These are phyloP conservation scores for Xestia sexstrigata DNA, from an alignment of 2,888 invertebrate species.

Conservation along the genomic window DNA sequence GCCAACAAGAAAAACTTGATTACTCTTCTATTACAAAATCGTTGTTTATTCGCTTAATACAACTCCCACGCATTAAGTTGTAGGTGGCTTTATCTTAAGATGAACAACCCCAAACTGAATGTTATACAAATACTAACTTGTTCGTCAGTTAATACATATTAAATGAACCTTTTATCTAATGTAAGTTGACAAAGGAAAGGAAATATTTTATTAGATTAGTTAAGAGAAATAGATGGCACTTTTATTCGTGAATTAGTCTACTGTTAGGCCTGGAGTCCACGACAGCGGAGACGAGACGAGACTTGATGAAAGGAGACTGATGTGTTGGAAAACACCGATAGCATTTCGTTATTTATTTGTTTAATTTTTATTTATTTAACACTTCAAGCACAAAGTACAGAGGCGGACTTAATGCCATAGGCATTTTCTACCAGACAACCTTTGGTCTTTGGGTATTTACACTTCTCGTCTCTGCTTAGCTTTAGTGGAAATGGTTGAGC, in stretches of 20 bases:
- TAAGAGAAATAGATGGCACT: neutral
- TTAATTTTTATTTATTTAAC: too few relatives aligned
- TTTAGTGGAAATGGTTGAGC: too few relatives aligned
- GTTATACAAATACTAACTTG: conserved; percentile 18
- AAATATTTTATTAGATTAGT: conserved; percentile 28
- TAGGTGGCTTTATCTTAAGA: conserved; percentile 18
- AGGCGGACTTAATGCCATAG: too few relatives aligned
- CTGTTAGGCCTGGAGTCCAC: neutral
- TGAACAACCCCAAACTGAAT: conserved; percentile 14
- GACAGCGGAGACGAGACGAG: too few relatives aligned
- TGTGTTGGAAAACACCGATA: too few relatives aligned
- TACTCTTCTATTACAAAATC: conserved; percentile 3
- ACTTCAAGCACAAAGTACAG: too few relatives aligned
- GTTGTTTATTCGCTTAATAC: conserved; percentile 19
- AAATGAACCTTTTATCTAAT: conserved; percentile 29
- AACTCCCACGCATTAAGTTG: conserved; percentile 24
- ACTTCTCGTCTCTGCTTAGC: too few relatives aligned
- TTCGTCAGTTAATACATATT: conserved; percentile 42
- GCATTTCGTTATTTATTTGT: too few relatives aligned
- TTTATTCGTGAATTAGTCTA: neutral
- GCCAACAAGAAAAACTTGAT: conserved; percentile 16
- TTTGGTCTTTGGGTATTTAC: too few relatives aligned
- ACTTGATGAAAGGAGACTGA: too few relatives aligned
- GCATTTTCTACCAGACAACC: too few relatives aligned
- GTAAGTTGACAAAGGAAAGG: conserved; percentile 34